Percentiles rank a stretch among this genome's conserved stretches.
Evolutionary conservation across 1,140 invertebrate genomes (phyloP).

Genomic region (Drosophila miranda): DNA sequence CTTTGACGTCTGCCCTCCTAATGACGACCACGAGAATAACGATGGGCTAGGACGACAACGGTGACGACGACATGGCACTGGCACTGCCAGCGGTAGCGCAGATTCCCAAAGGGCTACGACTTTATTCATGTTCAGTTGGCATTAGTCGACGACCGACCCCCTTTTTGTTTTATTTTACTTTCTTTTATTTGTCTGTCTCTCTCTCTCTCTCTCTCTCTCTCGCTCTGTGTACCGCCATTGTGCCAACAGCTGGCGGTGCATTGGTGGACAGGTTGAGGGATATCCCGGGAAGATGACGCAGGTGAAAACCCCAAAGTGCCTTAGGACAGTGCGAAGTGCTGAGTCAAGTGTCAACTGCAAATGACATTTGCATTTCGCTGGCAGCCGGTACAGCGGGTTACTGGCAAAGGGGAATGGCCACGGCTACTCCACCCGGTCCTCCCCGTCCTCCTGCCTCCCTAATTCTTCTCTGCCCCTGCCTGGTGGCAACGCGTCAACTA

Average conservation of each 20-base stretch:
- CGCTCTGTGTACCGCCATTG: constrained; percentile 47
- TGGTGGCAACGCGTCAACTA: constrained; percentile 77
- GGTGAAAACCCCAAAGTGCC: constrained; percentile 80
- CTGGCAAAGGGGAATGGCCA: background rate
- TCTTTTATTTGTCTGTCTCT: constrained; percentile 29
- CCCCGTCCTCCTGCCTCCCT: background rate
- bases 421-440: too few species aligned
- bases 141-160: constrained; percentile 52
- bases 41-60: constrained; percentile 27
- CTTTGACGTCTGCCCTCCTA: constrained; percentile 79
- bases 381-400: constrained; percentile 27
- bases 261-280: background rate
- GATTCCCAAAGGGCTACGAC: constrained; percentile 60
- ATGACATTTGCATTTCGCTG: constrained; percentile 80
- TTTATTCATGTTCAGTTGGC: constrained; percentile 72
- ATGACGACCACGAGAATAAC: constrained; percentile 76
- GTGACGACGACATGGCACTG: constrained; percentile 23
- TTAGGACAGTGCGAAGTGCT: constrained; percentile 79
- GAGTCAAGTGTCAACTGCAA: constrained; percentile 81
- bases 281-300: constrained; percentile 37
- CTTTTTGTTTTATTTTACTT: constrained; percentile 55
- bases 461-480: background rate
- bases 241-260: constrained; percentile 48
- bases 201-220: too few species aligned
- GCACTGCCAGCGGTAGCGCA: constrained; percentile 18